Evolutionary conservation across 2,888 invertebrate genomes (phyloP).

Genomic region (Hirtodrosophila trivittata): DNA sequence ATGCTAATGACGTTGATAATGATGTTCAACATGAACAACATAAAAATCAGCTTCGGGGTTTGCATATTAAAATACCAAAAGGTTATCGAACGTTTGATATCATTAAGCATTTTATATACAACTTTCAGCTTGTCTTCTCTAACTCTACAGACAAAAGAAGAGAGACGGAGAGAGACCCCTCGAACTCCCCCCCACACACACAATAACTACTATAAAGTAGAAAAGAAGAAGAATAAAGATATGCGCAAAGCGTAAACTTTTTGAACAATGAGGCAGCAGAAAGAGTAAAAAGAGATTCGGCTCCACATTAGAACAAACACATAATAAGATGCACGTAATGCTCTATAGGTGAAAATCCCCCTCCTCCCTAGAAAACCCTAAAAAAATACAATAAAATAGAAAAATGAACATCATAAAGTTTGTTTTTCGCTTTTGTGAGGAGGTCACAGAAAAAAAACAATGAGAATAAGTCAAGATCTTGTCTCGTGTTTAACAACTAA

Average conservation of each 20-base stretch:
- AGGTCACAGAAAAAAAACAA: too few species aligned
- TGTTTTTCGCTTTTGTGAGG: slow-evolving; percentile 4
- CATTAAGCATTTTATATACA: slow-evolving; percentile 71
- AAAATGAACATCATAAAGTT: slow-evolving; percentile 34
- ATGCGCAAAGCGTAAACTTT: slow-evolving; percentile 59
- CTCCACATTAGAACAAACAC: slow-evolving; percentile 44
- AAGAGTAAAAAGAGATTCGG: slow-evolving; percentile 33
- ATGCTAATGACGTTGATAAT: slow-evolving; percentile 23
- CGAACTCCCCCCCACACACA: slow-evolving; percentile 36
- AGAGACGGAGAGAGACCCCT: neutral
- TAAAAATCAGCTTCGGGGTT: slow-evolving; percentile 51
- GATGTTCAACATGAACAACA: slow-evolving; percentile 32
- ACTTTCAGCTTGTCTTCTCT: slow-evolving; percentile 49
- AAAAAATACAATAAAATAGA: slow-evolving; percentile 8
- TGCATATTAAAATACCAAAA: slow-evolving; percentile 76
- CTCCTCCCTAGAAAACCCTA: too few species aligned
- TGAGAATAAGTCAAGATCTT: too few species aligned
- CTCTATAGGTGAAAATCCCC: too few species aligned
- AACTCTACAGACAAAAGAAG: slow-evolving; percentile 30
- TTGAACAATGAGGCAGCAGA: slow-evolving; percentile 74
- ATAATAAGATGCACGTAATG: slow-evolving; percentile 44
- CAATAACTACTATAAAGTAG: neutral
- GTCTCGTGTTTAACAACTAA: slow-evolving; percentile 62
- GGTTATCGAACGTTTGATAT: slow-evolving; percentile 83
- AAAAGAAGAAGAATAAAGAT: slow-evolving; percentile 26